These are phyloP conservation scores for Acanthaster planci DNA, from an alignment of 35 echinoderm and acorn worm genomes.

Conservation along the genomic window DNA sequence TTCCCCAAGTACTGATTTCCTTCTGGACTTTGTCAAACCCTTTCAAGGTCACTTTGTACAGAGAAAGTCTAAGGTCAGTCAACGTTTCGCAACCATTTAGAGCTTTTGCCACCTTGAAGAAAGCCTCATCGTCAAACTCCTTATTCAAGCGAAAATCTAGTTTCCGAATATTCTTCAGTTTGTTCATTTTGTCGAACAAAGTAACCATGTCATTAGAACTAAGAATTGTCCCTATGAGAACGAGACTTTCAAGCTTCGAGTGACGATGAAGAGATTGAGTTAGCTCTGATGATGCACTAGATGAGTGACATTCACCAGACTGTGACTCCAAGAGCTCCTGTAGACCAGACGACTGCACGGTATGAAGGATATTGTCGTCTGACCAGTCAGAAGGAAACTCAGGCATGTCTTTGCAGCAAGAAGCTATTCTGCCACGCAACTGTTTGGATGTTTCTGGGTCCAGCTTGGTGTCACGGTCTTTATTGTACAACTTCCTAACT, in stretches of 20 bases:
- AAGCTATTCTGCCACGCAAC: too few species aligned
- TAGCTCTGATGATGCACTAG: background rate
- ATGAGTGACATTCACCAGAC: background rate
- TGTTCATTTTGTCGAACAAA: background rate
- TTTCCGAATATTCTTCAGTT: background rate
- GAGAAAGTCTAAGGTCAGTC: slow-evolving; percentile 3
- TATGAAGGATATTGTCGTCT: background rate
- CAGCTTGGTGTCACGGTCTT: too few species aligned
- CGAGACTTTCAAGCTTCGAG: background rate
- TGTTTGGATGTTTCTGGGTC: too few species aligned
- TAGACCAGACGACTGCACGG: background rate
- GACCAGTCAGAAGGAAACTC: too few species aligned
- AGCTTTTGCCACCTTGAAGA: background rate
- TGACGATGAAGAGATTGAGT: background rate
- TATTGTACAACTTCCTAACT: too few species aligned
- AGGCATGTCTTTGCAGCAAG: too few species aligned
- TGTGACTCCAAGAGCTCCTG: background rate
- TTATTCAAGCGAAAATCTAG: background rate
- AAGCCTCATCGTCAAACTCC: background rate
- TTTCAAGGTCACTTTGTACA: background rate
- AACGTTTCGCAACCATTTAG: background rate
- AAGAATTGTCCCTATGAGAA: background rate
- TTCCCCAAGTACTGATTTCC: background rate
- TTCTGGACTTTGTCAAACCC: background rate
- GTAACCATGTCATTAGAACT: background rate